Percentiles rank a stretch among this genome's conserved stretches.
Evolutionary conservation across 2,113 vertebrate species (phyloP).

Genomic region (Heliornis fulica): DNA sequence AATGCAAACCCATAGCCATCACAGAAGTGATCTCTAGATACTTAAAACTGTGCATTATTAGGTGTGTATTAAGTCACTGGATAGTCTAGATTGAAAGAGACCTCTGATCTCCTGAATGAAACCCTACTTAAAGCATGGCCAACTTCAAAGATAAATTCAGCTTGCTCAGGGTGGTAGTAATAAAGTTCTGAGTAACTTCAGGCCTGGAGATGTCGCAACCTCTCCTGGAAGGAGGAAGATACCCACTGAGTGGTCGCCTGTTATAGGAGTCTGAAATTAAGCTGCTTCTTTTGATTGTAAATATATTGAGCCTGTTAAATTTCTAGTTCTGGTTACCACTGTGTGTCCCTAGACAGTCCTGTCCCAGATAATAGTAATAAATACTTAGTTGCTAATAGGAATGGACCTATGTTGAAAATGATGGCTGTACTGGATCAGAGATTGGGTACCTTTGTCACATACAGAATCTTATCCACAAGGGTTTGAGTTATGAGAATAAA

Average conservation of each 20-base stretch:
- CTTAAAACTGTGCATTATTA: neutral
- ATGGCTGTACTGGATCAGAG: conserved; percentile 11
- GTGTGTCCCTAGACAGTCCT: neutral
- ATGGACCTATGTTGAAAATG: neutral
- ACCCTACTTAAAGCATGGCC: neutral
- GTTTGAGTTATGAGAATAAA: conserved; percentile 13
- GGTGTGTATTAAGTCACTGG: neutral
- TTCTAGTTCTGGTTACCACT: conserved; percentile 7
- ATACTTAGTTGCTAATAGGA: neutral
- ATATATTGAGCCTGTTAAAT: neutral
- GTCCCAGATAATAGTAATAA: neutral
- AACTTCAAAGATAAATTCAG: neutral
- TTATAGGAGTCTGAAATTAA: neutral
- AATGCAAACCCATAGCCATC: neutral
- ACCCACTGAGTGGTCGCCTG: neutral
- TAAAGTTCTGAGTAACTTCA: neutral
- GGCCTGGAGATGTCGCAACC: neutral
- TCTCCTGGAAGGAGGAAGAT: neutral
- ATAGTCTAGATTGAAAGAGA: neutral
- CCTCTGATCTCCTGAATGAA: neutral
- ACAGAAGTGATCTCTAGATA: neutral
- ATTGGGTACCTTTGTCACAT: conserved; percentile 20
- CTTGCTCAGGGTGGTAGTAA: neutral
- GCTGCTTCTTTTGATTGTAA: neutral
- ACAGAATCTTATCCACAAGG: conserved; percentile 24